These are phyloP conservation scores for Acleris sparsana DNA, from an alignment of 2,888 invertebrate genomes.

Conservation along the genomic window DNA sequence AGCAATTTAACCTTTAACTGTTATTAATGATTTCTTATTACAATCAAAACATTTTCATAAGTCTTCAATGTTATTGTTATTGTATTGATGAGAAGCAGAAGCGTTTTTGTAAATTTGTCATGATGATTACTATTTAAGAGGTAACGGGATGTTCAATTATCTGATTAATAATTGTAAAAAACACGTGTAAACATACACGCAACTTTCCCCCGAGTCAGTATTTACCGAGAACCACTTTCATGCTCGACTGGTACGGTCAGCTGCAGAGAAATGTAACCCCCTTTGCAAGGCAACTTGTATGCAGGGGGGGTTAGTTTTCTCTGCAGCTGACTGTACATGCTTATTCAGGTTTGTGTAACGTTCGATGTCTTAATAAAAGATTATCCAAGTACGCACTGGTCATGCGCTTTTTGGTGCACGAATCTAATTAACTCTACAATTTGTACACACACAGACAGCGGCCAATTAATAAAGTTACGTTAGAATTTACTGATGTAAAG, in stretches of 20 bases:
- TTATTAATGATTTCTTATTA: conserved; percentile 26
- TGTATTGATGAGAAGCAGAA: not conserved
- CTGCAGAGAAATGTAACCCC: no score
- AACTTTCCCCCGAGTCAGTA: conserved; percentile 39
- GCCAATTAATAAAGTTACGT: no score
- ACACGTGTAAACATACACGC: conserved; percentile 25
- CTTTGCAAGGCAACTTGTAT: no score
- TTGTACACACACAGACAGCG: no score
- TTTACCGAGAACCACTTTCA: conserved; percentile 48
- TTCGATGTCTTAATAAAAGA: conserved; percentile 36
- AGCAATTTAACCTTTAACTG: conserved; percentile 12
- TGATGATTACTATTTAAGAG: not conserved
- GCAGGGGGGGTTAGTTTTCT: no score
- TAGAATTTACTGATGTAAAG: no score
- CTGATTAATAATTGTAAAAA: conserved; percentile 36
- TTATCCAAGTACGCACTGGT: conserved; percentile 21
- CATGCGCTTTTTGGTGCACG: conserved; percentile 9
- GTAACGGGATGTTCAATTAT: conserved; percentile 23
- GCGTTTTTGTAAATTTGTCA: not conserved
- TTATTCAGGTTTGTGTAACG: conserved; percentile 35
- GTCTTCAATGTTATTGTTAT: conserved; percentile 6
- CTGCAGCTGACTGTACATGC: no score
- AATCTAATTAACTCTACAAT: conserved; percentile 4
- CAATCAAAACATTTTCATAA: conserved; percentile 11
- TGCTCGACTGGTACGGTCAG: conserved; percentile 38